Conservation (phyloP, 2,113 vertebrate species). For the Cairina moschata region DNA sequence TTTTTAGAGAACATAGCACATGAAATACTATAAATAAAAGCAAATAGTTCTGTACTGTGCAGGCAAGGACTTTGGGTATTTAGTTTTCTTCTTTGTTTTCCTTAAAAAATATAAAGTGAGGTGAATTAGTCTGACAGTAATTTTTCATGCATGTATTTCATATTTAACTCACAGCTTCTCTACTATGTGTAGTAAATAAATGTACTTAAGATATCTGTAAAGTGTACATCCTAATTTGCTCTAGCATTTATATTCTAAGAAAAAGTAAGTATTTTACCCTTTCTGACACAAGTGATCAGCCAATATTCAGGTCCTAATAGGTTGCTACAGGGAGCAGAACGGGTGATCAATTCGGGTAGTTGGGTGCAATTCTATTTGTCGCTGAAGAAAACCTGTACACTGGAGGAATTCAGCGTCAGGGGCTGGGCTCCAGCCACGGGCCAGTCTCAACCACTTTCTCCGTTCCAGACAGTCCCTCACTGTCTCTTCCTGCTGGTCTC, state of each 20-base stretch:
- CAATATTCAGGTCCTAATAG: background rate
- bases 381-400: background rate
- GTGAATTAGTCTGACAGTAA: background rate
- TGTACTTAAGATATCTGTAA: background rate
- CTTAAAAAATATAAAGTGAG: background rate
- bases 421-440: background rate
- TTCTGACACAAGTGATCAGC: background rate
- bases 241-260: background rate
- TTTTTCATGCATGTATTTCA: background rate
- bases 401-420: background rate
- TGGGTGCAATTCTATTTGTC: background rate
- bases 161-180: background rate
- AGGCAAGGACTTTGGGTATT: background rate
- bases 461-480: no score
- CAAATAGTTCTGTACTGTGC: background rate
- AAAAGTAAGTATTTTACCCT: background rate
- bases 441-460: background rate
- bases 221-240: background rate
- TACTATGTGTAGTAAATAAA: background rate
- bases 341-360: no score
- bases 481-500: no score
- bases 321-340: background rate
- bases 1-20: background rate
- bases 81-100: background rate
- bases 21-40: background rate